Conservation (phyloP, 2,113 vertebrate genomes). For the Dicrurus megarhynchus region DNA sequence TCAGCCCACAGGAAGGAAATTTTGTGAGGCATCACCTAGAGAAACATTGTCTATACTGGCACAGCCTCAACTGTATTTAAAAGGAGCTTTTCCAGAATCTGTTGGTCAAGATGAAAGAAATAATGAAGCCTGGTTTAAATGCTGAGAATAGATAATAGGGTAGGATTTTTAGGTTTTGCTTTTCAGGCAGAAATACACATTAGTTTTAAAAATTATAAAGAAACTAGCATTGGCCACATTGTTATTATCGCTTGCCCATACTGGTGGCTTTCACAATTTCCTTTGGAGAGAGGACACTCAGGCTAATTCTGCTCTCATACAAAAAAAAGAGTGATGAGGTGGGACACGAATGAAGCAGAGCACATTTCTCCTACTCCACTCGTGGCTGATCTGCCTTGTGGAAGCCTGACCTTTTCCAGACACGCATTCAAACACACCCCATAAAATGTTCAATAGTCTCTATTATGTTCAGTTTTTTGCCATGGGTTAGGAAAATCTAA, state of each 20-base stretch:
- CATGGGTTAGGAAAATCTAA: not conserved
- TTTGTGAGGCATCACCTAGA: not conserved
- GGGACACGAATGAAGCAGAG: not conserved
- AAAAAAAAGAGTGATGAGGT: not conserved
- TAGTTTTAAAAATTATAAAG: not conserved
- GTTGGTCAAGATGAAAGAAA: not conserved
- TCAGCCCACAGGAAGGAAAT: not conserved
- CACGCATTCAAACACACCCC: not conserved
- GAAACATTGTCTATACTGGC: not conserved
- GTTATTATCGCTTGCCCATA: not conserved
- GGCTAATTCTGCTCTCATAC: not conserved
- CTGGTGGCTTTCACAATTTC: not conserved
- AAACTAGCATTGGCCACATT: not conserved
- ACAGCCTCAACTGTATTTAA: not conserved
- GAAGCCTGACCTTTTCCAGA: not conserved
- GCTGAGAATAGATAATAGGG: not conserved
- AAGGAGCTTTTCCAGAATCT: not conserved
- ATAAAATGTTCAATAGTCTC: not conserved
- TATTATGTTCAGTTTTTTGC: not conserved
- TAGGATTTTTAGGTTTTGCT: not conserved
- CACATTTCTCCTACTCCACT: not conserved
- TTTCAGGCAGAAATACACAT: not conserved
- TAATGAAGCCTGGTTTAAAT: not conserved
- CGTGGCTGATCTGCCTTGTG: not conserved
- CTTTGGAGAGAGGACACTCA: not conserved